Evolutionary conservation across 1,140 invertebrate genomes (phyloP), one percentile per base, ranked within the genome.

Genomic region (Tenebrio molitor): DNA sequence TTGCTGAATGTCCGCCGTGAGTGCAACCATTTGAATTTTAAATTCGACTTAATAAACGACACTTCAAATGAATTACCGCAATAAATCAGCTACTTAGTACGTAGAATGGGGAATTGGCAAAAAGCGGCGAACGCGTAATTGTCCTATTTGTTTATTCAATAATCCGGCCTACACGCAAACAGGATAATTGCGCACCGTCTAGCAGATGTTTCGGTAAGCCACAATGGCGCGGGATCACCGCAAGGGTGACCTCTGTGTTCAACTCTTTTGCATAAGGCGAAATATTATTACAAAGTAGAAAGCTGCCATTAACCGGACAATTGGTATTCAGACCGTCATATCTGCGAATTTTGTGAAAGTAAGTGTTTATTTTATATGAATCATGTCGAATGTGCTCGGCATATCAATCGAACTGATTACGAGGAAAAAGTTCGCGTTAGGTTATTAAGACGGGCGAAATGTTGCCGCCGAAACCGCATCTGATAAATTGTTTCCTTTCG

Each of bases 1-100:
- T 29, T 12, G 16, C 46, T 7, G 2, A 53, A 25, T 53, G n/a
- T 58, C 50, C 50, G 4, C 23, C 2, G 21, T 21, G 29, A 58
- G 50, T 58, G 50, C 50, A 58, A 58, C 50, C 8, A 58, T 58
- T 58, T 58, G 23, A 25, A 58, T 58, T 58, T 58, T 58, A 58
- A 58, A 58, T 58, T 58, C n/a, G 21, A 17, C 16, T 58, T 58
- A 58, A 58, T 58, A 58, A 58, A 29, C 29, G 50, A 58, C 50
- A 58, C 50, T 14, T 58, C 29, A 58, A 58, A 58, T 58, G 29
- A 58, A 58, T 58, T 58, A 58, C 50, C n/a, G 19, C 6, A 14
- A 58, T 58, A 58, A 58, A 58, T 58, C 50, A 58, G n/a, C n/a
- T 23, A 58, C 50, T 58, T 58, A 58, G 19, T 14, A 19, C 50